A percentile compares a stretch with the other conserved stretches of the same genome.
Conservation (phyloP, 2,113 vertebrate species). For the Dolichotis patagonum region DNA sequence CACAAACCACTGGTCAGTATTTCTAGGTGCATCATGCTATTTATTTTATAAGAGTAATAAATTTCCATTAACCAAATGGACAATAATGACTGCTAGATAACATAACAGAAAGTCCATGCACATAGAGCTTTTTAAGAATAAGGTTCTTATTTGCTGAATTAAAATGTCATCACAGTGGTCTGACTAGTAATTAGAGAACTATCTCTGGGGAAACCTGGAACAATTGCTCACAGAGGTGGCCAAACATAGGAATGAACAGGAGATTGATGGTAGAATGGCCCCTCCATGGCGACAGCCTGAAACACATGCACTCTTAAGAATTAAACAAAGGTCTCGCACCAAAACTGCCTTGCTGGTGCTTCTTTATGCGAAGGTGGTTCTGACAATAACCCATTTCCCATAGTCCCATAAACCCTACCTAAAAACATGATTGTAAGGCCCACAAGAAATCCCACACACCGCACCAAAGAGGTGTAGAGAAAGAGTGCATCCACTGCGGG, state of each 20-base stretch:
- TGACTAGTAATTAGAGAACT: not conserved
- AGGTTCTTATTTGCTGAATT: not conserved
- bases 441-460: rapidly evolving
- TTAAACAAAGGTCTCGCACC: rapidly evolving
- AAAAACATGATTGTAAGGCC: rapidly evolving
- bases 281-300: rapidly evolving
- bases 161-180: not conserved
- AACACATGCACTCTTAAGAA: not conserved
- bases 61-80: not conserved
- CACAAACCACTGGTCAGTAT: too few relatives aligned
- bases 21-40: not conserved
- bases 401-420: rapidly evolving
- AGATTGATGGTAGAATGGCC: rapidly evolving
- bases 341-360: rapidly evolving
- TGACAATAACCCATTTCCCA: rapidly evolving
- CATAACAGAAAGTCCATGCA: not conserved
- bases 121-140: not conserved
- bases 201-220: not conserved
- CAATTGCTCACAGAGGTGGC: not conserved
- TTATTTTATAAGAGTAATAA: not conserved
- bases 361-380: not conserved
- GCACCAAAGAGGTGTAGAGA: rapidly evolving
- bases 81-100: not conserved
- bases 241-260: not conserved
- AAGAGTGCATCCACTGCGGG: rapidly evolving